Conservation (phyloP, 2,888 invertebrate species). For the Caenorhabditis sulstoni region DNA sequence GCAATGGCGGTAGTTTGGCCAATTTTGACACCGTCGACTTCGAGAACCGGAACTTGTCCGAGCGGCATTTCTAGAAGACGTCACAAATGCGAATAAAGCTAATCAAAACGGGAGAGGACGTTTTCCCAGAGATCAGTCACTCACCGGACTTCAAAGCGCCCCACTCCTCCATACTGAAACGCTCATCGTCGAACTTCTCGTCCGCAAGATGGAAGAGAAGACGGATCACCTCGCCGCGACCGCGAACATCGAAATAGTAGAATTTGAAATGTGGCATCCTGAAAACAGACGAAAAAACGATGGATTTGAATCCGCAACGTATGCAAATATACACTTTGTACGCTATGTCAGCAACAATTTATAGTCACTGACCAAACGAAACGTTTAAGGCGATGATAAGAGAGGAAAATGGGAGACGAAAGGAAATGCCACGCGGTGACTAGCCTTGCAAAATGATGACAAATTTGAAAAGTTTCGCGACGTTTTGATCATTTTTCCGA, state of each 20-base stretch:
- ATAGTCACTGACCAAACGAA: not conserved
- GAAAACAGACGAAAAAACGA: not conserved
- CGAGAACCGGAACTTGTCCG: constrained; percentile 77
- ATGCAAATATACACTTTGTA: not conserved
- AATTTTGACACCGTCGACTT: constrained; percentile 76
- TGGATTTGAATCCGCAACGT: not conserved
- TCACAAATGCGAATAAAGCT: constrained; percentile 4
- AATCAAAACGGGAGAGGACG: not conserved
- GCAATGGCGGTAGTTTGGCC: constrained; percentile 73
- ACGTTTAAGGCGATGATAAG: constrained; percentile 4
- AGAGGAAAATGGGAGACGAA: too few relatives aligned
- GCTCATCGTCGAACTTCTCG: constrained; percentile 68
- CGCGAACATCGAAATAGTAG: constrained; percentile 72
- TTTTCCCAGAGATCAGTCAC: not conserved
- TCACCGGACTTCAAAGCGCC: constrained; percentile 68
- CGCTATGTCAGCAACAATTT: constrained; percentile 34
- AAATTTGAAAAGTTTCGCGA: constrained; percentile 3
- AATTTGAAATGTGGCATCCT: constrained; percentile 64
- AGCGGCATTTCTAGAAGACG: constrained; percentile 75
- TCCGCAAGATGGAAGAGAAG: constrained; percentile 71
- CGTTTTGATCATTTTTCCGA: not conserved
- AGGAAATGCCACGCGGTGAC: constrained; percentile 2
- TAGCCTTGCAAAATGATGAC: constrained; percentile 10
- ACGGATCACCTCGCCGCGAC: constrained; percentile 74
- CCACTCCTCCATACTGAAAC: constrained; percentile 70